These are phyloP conservation scores for Yponomeuta malinellus DNA, from an alignment of 2,888 invertebrate genomes.

Conservation along the genomic window DNA sequence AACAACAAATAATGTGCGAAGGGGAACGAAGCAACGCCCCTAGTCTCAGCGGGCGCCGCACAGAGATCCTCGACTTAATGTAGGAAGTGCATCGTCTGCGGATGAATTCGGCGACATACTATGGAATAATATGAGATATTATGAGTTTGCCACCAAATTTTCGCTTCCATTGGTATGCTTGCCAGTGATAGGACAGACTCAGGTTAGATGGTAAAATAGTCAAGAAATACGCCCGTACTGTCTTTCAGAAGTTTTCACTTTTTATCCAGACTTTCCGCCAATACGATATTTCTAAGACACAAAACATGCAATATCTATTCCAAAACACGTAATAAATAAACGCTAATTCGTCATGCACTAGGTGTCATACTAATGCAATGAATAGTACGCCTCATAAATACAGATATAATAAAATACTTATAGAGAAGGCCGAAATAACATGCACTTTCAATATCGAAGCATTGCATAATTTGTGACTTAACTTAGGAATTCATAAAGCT, in stretches of 20 bases:
- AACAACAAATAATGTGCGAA: constrained; percentile 53
- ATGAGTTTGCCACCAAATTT: constrained; percentile 22
- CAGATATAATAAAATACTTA: constrained; percentile 26
- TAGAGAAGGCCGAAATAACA: constrained; percentile 30
- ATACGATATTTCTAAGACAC: constrained; percentile 32
- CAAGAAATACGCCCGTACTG: neutral
- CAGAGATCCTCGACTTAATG: constrained; percentile 72
- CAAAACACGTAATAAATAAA: constrained; percentile 22
- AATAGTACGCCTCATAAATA: constrained; percentile 20
- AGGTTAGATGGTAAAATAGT: neutral
- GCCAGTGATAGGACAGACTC: neutral
- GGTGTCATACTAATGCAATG: constrained; percentile 35
- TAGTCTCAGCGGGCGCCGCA: constrained; percentile 62
- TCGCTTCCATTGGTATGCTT: constrained; percentile 22
- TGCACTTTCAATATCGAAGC: constrained; percentile 37
- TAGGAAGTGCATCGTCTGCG: constrained; percentile 49
- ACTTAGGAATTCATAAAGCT: constrained; percentile 1
- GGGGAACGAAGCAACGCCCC: constrained; percentile 76
- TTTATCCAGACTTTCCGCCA: neutral
- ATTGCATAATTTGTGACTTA: constrained; percentile 64
- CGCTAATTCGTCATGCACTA: constrained; percentile 38
- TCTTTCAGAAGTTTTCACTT: neutral
- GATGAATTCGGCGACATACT: constrained; percentile 24
- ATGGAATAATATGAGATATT: constrained; percentile 7
- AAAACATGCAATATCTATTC: constrained; percentile 52